These are phyloP conservation scores for Orthonyx spaldingii DNA, from an alignment of 2,113 vertebrate species.

Conservation along the genomic window DNA sequence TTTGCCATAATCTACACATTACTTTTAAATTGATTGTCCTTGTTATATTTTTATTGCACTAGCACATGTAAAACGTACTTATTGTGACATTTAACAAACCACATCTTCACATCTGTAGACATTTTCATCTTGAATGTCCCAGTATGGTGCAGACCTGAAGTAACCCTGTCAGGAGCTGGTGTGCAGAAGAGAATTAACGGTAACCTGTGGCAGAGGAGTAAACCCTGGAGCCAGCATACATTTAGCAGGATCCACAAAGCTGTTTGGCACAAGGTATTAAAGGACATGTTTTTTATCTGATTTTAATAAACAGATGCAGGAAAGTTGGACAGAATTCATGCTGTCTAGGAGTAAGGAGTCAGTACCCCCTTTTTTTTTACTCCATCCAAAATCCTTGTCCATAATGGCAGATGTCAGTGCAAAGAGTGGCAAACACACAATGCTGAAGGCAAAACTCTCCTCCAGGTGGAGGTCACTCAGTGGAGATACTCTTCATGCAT, in stretches of 20 bases:
- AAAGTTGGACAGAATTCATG: background rate
- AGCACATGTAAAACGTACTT: background rate
- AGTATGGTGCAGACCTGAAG: background rate
- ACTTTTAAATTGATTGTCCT: background rate
- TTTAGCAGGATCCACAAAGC: background rate
- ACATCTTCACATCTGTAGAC: background rate
- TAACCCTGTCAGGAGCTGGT: background rate
- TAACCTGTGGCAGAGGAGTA: background rate
- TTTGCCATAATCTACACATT: background rate
- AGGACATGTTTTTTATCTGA: background rate
- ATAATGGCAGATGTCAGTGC: background rate
- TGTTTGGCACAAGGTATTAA: background rate
- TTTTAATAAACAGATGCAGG: background rate
- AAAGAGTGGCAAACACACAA: background rate
- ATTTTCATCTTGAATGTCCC: background rate
- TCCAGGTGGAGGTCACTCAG: fast-evolving
- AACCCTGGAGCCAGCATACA: background rate
- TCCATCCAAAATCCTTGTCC: background rate
- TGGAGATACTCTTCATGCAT: background rate
- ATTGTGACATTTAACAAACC: background rate
- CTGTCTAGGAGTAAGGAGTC: background rate
- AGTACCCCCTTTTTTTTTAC: fast-evolving
- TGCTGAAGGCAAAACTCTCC: background rate
- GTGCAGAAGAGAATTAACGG: background rate
- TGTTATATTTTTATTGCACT: background rate